Percentiles rank a stretch among this genome's conserved stretches.
Conservation (phyloP, 2,113 vertebrate species). For the Phoxinus phoxinus region DNA sequence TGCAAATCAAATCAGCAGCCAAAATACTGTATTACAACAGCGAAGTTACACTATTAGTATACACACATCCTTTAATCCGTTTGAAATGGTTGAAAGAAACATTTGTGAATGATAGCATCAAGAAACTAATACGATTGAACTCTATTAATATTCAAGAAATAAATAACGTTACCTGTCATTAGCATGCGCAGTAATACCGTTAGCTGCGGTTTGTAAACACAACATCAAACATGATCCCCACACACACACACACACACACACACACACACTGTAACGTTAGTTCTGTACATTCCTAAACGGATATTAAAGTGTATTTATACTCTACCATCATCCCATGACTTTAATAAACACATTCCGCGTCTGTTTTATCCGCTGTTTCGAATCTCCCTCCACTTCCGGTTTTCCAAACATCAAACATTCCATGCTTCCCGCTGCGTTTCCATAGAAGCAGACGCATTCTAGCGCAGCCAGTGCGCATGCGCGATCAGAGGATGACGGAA, state of each 20-base stretch:
- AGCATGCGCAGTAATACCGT: not conserved
- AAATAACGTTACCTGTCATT: not conserved
- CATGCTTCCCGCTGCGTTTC: constrained; percentile 72
- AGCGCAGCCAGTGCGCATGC: not conserved
- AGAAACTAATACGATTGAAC: not conserved
- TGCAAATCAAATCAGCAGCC: not conserved
- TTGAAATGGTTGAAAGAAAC: not conserved
- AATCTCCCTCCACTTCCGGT: constrained; percentile 74
- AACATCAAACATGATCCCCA: not conserved
- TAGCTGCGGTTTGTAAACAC: constrained; percentile 11
- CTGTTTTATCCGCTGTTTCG: constrained; percentile 61
- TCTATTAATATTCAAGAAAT: not conserved
- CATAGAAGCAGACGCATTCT: constrained; percentile 59
- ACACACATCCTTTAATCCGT: not conserved
- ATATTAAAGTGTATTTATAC: not conserved
- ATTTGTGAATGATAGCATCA: not conserved
- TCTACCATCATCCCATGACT: constrained; percentile 15
- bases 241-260: not conserved
- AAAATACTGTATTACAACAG: not conserved
- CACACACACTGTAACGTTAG: not conserved
- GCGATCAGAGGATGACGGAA: not conserved
- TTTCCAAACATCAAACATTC: constrained; percentile 52
- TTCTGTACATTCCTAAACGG: too few species aligned
- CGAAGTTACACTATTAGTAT: not conserved
- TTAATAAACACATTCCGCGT: not conserved